phyloP scores from a whole-genome alignment of 2,797 vertebrate species.

The Crenuchus spilurus region DNA sequence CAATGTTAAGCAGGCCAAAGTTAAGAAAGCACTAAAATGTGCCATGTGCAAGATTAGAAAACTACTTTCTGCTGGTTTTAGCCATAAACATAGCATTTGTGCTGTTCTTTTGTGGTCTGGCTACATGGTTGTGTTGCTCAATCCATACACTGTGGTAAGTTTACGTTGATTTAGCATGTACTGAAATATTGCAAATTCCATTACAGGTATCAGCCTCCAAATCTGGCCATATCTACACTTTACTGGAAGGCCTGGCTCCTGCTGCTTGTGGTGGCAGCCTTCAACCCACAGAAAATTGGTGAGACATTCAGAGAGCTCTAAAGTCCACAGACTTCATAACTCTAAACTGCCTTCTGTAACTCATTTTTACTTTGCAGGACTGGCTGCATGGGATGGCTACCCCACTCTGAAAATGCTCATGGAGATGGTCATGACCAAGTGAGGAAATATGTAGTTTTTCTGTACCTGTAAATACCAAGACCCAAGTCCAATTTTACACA shows the following conservation, averaged over 20 bases:
- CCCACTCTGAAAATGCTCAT: constrained; percentile 99
- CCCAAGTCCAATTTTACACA: no score
- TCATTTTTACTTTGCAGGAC: constrained; percentile 71
- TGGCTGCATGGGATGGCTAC: constrained; percentile 96
- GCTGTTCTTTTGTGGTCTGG: constrained; percentile 20
- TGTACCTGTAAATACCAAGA: neutral
- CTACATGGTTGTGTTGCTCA: neutral
- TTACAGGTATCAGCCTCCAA: constrained; percentile 93
- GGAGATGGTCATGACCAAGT: constrained; percentile 99
- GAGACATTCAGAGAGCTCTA: neutral
- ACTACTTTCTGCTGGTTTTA: neutral
- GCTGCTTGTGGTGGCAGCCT: constrained; percentile 92
- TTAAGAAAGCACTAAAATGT: neutral
- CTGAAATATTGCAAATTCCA: constrained; percentile 46
- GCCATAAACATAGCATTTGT: neutral
- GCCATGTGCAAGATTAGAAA: neutral
- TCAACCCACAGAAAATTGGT: constrained; percentile 99
- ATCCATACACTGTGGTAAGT: constrained; percentile 3
- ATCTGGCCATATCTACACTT: constrained; percentile 93
- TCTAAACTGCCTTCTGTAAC: neutral
- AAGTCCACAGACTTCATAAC: constrained; percentile 2
- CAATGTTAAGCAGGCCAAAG: neutral
- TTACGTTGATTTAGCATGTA: constrained; percentile 23
- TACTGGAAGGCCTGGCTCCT: constrained; percentile 99
- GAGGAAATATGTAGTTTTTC: constrained; percentile 43